phyloP scores from a whole-genome alignment of 2,888 invertebrate genomes.

The Hirtodrosophila histrioides region DNA sequence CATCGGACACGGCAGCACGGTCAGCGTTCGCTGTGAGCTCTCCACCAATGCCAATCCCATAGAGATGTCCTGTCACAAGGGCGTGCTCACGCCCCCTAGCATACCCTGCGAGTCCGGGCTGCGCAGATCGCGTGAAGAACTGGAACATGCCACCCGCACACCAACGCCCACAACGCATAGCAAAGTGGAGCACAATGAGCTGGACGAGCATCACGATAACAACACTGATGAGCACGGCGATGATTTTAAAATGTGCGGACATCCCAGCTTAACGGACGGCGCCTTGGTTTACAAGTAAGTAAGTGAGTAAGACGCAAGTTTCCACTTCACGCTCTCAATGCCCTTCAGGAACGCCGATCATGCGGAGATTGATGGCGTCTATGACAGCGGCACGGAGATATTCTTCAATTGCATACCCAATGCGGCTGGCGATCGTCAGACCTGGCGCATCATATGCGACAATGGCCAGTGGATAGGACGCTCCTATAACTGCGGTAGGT shows the following conservation, averaged over 20 bases:
- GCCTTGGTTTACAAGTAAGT: conserved; percentile 88
- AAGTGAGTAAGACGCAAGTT: neutral
- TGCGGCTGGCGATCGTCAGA: conserved; percentile 91
- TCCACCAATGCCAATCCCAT: conserved; percentile 85
- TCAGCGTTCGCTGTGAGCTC: conserved; percentile 89
- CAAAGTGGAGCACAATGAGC: conserved; percentile 66
- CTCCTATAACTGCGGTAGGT: conserved; percentile 90
- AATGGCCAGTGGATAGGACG: conserved; percentile 94
- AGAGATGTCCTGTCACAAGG: conserved; percentile 83
- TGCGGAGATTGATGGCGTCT: conserved; percentile 88
- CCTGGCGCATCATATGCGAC: conserved; percentile 94
- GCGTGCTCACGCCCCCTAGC: conserved; percentile 79
- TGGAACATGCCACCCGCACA: conserved; percentile 57
- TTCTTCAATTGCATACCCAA: conserved; percentile 93
- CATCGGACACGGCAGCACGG: conserved; percentile 92
- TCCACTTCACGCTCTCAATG: too few relatives aligned
- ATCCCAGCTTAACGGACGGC: conserved; percentile 88
- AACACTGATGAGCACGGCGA: conserved; percentile 78
- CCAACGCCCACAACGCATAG: conserved; percentile 33
- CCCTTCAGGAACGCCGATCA: conserved; percentile 87
- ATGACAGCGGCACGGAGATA: conserved; percentile 92
- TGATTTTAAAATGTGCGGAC: conserved; percentile 81
- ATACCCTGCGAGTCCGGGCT: conserved; percentile 82
- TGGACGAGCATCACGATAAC: conserved; percentile 66
- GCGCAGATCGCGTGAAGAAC: conserved; percentile 82